Evolutionary conservation across 2,797 vertebrate genomes (phyloP), one percentile per base, ranked within the genome.

Genomic region (Rhynchotus rufescens): DNA sequence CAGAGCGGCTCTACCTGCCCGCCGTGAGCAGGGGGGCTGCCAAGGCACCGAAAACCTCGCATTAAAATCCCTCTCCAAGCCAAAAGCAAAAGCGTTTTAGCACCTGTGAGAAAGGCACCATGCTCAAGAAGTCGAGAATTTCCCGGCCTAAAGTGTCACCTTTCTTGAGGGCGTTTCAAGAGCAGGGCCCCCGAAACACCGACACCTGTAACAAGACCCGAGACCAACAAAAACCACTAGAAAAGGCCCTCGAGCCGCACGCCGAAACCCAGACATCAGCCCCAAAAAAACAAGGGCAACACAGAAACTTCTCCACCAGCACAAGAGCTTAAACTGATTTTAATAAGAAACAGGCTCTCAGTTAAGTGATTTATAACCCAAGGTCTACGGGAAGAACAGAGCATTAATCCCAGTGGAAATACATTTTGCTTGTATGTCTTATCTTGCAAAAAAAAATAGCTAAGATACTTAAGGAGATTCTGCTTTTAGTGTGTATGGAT

Each of bases 31-130:
- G 76, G 54, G 80, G 23, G 64, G 78, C 78, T 88, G 90, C 91
- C 81, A 12, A 40, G 40, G 40, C 13, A 5, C 40, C 12, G 74
- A 49, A 56, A 52, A 91, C 8, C 57, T 42, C 92, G 49, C 80
- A 82, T 82, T 81, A 88, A 80, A 95, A n/a, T 49, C 14, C 45
- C 21, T 84, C 83, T 25, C 0, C 6, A 84, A 89, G 91, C 92
- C 94, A 89, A 75, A 86, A 89, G 49, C 14, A 60, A 84, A 79
- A 54, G 54, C 44, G 72, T 2, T 38, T 19, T 7, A 77, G 68
- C 93, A 95, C 89, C 94, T 91, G 89, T 14, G 72, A 82, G 85
- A 86, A 92, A 74, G 75, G 86, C 72, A n/a, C 36, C 17, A 1
- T 13, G 1, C 72, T 49, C 73, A 77, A 71, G 80, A 88, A 40